Evolutionary conservation across 2,888 invertebrate species (phyloP), one percentile per base, ranked within the genome.

Genomic region (Pristionchus maxplancki): DNA sequence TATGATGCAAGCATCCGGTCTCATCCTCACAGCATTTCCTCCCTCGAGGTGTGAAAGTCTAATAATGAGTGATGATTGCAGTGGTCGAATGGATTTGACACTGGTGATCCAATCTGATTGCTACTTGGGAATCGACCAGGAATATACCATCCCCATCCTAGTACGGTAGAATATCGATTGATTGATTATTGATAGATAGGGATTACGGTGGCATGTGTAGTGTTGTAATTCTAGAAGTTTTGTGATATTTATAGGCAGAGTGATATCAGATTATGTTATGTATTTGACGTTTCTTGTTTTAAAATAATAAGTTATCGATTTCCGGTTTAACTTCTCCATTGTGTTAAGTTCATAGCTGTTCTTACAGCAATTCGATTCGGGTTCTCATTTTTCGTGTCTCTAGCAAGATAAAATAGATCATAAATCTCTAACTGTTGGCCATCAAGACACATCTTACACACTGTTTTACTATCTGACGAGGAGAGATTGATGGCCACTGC

Each of bases 111-210:
- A 92, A 81, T 93, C 93, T 78, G 94, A 94, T 88, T 92, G 92
- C 87, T 94, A 94, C 86, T 82, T 94, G 40, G 93, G 93, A 86
- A 92, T 94, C 86, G 94, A 94, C 88, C 94, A 94, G 88, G 92
- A 94, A 74, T 94, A 93, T 89, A 87, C 82, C 31, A 67, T 92
- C 83, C 89, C 81, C 40, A 83, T 89, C 58, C 71, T 85, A 53
- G 85, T 85, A 64, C 85, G 48, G 85, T 85, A 85, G 48, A 48
- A 28, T 15, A 85, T 34, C 28, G 82, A 81, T 53, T 48, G 44
- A 48, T 13, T 44, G 58, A 24, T 40, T 44, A 78, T 78, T 13
- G 28, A 48, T 78, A 24, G 28, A 48, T 78, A 44, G 20, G 37
- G 20, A 67, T 40, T 28, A 44, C 37, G 71, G 9, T 71, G 44